Percentiles rank a stretch among this genome's conserved stretches.
Evolutionary conservation across 2,113 vertebrate genomes (phyloP).

Genomic region (Ceyx melanurus): DNA sequence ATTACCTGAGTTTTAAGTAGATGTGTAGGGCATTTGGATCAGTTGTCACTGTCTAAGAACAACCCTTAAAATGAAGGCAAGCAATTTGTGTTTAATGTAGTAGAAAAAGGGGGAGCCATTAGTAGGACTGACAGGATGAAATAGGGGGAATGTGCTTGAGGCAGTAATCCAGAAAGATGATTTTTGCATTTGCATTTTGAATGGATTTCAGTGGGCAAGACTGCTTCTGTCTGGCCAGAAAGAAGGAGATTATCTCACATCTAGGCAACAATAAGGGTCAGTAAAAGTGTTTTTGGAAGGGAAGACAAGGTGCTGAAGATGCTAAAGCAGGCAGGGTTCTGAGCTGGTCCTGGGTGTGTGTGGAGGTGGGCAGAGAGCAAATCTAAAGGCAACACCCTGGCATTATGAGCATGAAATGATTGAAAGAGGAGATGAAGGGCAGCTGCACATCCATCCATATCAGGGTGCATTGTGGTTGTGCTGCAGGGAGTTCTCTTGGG

Average conservation of each 20-base stretch:
- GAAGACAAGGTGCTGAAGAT: neutral
- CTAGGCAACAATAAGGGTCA: neutral
- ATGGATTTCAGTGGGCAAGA: constrained; percentile 22
- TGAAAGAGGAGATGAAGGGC: neutral
- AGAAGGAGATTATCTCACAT: constrained; percentile 6
- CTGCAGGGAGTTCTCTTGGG: neutral
- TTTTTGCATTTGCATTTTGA: constrained; percentile 65
- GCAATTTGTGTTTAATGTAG: constrained; percentile 59
- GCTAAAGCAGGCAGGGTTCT: neutral
- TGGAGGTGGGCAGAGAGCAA: neutral
- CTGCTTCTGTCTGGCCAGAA: constrained; percentile 24
- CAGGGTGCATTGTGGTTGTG: neutral
- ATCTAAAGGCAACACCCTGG: neutral
- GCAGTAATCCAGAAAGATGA: constrained; percentile 46
- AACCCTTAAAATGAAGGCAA: constrained; percentile 36
- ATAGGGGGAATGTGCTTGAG: constrained; percentile 19
- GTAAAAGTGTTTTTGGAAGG: neutral
- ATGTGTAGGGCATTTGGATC: constrained; percentile 11
- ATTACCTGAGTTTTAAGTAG: constrained; percentile 34
- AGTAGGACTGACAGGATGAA: constrained; percentile 22
- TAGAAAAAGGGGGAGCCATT: constrained; percentile 29
- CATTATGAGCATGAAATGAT: neutral
- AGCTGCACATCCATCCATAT: accelerated
- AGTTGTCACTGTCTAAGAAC: constrained; percentile 13
- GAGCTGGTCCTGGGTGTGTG: neutral